These are phyloP conservation scores for Pollenia amentaria DNA, from an alignment of 2,888 invertebrate species.

Conservation along the genomic window DNA sequence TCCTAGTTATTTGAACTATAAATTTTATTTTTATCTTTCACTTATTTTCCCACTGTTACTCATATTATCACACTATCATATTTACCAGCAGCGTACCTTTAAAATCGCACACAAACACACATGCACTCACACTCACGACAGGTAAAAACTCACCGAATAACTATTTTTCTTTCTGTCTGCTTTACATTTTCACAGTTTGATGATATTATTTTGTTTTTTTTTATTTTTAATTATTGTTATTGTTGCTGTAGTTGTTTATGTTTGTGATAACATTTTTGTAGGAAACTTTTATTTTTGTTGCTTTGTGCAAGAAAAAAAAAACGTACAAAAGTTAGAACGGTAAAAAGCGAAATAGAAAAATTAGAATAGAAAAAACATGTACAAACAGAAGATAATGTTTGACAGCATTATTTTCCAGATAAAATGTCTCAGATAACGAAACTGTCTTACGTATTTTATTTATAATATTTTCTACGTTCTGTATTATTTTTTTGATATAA, in stretches of 20 bases:
- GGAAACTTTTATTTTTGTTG: slow-evolving; percentile 7
- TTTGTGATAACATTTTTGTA: slow-evolving; percentile 16
- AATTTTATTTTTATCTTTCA: too few species aligned
- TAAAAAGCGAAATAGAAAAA: slow-evolving; percentile 19
- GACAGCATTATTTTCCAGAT: slow-evolving; percentile 31
- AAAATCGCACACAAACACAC: too few species aligned
- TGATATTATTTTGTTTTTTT: background rate
- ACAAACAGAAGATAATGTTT: slow-evolving; percentile 30
- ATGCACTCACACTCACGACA: too few species aligned
- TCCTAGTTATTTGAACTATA: too few species aligned
- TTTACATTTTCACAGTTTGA: background rate
- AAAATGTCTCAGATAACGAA: slow-evolving; percentile 42
- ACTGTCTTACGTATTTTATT: background rate
- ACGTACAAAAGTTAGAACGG: background rate
- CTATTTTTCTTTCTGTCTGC: background rate
- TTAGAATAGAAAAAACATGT: background rate
- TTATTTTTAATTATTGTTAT: too few species aligned
- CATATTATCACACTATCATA: too few species aligned
- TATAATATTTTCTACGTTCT: background rate
- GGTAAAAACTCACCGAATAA: background rate
- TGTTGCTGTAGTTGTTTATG: background rate
- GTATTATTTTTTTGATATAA: background rate
- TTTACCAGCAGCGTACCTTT: too few species aligned
- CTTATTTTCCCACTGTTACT: too few species aligned
- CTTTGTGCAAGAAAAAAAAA: background rate